Evolutionary conservation across 1,140 invertebrate species (phyloP).

Genomic region (Glomeris maerens): DNA sequence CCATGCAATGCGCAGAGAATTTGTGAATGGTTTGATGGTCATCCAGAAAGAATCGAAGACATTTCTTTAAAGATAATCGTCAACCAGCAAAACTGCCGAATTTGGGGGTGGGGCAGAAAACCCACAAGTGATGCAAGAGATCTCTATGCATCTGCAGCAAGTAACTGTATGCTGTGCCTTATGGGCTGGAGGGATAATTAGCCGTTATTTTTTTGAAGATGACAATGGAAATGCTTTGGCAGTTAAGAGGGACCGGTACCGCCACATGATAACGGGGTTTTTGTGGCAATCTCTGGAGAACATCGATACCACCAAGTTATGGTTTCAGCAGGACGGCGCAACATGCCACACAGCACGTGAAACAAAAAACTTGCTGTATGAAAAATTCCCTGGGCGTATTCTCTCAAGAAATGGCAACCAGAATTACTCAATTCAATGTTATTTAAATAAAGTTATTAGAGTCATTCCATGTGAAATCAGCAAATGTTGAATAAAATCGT

Average conservation of each 20-base stretch:
- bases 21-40: slow-evolving; percentile 4
- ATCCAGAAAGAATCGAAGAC: not conserved
- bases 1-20: slow-evolving; percentile 4
- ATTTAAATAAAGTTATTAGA: no score
- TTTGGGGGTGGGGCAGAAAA: slow-evolving; percentile 24
- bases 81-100: slow-evolving; percentile 23
- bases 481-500: no score
- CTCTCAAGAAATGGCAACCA: slow-evolving; percentile 26
- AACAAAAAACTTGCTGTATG: slow-evolving; percentile 24
- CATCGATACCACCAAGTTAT: not conserved
- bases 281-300: slow-evolving; percentile 1
- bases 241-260: not conserved
- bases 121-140: slow-evolving; percentile 22
- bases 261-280: not conserved
- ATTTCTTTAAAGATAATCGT: slow-evolving; percentile 12
- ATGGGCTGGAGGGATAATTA: slow-evolving; percentile 26
- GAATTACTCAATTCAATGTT: no score
- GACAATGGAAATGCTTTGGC: slow-evolving; percentile 21
- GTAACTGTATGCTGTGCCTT: slow-evolving; percentile 28
- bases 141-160: slow-evolving; percentile 25
- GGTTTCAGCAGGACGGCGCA: slow-evolving; percentile 31
- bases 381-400: slow-evolving; percentile 24
- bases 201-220: slow-evolving; percentile 18
- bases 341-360: slow-evolving; percentile 23
- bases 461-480: no score